Evolutionary conservation across 2,113 vertebrate species (phyloP).

Genomic region (Aphyosemion australe): DNA sequence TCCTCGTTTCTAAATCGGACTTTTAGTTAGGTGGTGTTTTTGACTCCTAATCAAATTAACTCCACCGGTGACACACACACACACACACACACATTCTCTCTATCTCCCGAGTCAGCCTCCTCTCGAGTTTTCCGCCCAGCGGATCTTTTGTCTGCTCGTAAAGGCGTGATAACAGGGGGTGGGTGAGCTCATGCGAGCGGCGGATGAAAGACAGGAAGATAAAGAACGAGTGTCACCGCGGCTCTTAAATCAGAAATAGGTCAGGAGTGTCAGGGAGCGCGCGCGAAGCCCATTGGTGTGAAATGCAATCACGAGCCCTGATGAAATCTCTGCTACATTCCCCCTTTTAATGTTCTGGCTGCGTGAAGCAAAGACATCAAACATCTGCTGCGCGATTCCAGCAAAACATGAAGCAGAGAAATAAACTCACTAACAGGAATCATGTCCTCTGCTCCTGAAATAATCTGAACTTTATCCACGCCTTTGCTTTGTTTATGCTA

Average conservation of each 20-base stretch:
- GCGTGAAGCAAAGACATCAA: constrained; percentile 24
- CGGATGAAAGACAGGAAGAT: constrained; percentile 49
- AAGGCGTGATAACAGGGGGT: constrained; percentile 56
- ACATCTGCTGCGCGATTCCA: constrained; percentile 54
- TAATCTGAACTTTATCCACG: constrained; percentile 38
- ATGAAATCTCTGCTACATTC: constrained; percentile 49
- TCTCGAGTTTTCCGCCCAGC: constrained; percentile 60
- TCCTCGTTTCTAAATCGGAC: constrained; percentile 18
- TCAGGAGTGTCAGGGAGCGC: constrained; percentile 56
- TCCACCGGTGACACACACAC: constrained; percentile 22
- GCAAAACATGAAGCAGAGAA: constrained; percentile 26
- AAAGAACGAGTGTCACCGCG: constrained; percentile 40
- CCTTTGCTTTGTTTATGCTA: constrained; percentile 57
- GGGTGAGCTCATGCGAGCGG: constrained; percentile 46
- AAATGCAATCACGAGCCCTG: constrained; percentile 45
- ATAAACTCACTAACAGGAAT: constrained; percentile 27
- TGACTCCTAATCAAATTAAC: constrained; percentile 73
- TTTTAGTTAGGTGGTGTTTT: constrained; percentile 42
- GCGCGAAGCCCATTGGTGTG: constrained; percentile 48
- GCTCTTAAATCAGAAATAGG: constrained; percentile 72
- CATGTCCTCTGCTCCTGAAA: constrained; percentile 25
- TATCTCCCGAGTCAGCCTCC: constrained; percentile 42
- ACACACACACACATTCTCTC: constrained; percentile 40
- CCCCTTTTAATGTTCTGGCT: constrained; percentile 33
- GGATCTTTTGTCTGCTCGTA: constrained; percentile 70